Evolutionary conservation across 2,113 vertebrate species (phyloP).

Genomic region (Reinhardtius hippoglossoides): DNA sequence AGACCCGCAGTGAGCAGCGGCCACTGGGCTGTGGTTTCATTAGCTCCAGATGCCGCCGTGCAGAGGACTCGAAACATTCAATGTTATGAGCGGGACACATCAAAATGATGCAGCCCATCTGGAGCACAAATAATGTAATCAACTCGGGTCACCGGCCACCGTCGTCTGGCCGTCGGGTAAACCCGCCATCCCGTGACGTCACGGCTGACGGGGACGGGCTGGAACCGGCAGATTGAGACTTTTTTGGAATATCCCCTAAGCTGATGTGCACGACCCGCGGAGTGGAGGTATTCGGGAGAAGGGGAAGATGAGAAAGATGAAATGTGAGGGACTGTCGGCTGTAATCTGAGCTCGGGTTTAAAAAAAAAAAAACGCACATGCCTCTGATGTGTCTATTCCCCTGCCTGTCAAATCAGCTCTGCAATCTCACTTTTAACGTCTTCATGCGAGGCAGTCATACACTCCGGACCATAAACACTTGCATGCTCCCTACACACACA

Average conservation of each 20-base stretch:
- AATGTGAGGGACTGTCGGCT: slow-evolving; percentile 53
- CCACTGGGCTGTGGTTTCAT: slow-evolving; percentile 54
- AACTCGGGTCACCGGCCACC: slow-evolving; percentile 68
- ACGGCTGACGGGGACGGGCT: background rate
- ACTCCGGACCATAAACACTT: slow-evolving; percentile 20
- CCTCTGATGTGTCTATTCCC: slow-evolving; percentile 46
- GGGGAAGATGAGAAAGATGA: slow-evolving; percentile 24
- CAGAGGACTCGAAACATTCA: slow-evolving; percentile 33
- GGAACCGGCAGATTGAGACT: slow-evolving; percentile 27
- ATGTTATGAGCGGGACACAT: slow-evolving; percentile 59
- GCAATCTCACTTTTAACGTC: slow-evolving; percentile 29
- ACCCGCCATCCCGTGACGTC: slow-evolving; percentile 60
- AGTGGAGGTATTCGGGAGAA: slow-evolving; percentile 21
- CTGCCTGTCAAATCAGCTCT: slow-evolving; percentile 53
- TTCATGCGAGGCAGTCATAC: slow-evolving; percentile 20
- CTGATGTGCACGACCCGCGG: slow-evolving; percentile 11
- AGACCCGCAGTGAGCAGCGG: slow-evolving; percentile 3
- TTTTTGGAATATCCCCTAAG: slow-evolving; percentile 43
- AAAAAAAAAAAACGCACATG: slow-evolving; percentile 29
- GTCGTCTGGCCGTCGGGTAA: slow-evolving; percentile 52
- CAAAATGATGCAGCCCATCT: slow-evolving; percentile 71
- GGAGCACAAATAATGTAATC: slow-evolving; percentile 76
- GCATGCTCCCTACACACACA: slow-evolving; percentile 17
- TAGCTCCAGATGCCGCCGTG: slow-evolving; percentile 65
- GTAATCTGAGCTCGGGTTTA: slow-evolving; percentile 31